Base-by-base conservation (phyloP, 2,888 invertebrate species). In the Sabellastarte sp. region DNA sequence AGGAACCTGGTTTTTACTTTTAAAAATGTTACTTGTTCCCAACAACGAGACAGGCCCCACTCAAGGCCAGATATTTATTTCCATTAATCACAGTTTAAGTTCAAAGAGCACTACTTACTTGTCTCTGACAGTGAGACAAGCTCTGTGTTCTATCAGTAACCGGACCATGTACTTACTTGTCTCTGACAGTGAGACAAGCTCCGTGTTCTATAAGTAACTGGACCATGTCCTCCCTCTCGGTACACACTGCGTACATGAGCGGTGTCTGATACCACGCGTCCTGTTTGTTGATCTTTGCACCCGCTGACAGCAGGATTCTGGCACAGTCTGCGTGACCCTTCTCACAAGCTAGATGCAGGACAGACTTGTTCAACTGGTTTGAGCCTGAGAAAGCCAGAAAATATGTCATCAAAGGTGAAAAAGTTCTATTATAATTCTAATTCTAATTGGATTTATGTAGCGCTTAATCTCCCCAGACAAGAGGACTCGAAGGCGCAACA, bases 261-360 rank as follows among this genome's bases (percentile, higher is more conserved):
- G 75, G 3, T 68, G 60, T 63, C 50, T 63, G 63, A 2, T 29
- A 55, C 59, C 63, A 66, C 2, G 30, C 55, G 61, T 66, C 66
- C 32, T 41, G 26, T 15, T 53, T 32, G 10, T 63, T 56, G 3
- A 59, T 53, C 31, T 52, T n/a, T 15, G 59, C 58, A 2, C 63
- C 66, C 26, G 51, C 52, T 50, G 57, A 52, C 32, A 66, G 20
- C 50, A 66, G 56, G 15, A 68, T 57, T 57, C 73, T 73, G 20
- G 71, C 76, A 62, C 77, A 78, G 4, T 64, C 66, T n/a, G 32
- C 1, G 15, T 73, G 65, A 1, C 78, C 80, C 63, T 77, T 80
- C 57, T 75, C 79, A 70, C 79, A 77, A 60, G 76, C 75, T 28
- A 80, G 70, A 51, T 80, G 79, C 1, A 80, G 67, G 30, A 77